Evolutionary conservation across 2,888 invertebrate genomes (phyloP), one percentile per base, ranked within the genome.

Genomic region (Cecidostiba fungosa): DNA sequence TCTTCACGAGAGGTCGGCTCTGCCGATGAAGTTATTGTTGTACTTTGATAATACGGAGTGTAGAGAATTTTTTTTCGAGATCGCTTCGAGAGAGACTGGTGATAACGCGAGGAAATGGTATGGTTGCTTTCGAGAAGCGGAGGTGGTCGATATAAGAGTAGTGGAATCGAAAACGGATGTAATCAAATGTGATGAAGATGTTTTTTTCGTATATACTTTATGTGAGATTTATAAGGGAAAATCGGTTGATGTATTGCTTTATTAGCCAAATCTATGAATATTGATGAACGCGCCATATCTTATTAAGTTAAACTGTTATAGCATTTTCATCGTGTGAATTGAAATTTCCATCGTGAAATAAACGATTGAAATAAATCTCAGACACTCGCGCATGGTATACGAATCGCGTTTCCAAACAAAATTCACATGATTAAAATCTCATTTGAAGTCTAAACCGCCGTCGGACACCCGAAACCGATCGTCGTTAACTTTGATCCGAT

Each of bases 401-500:
- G 16, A 16, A 50, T 14, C 14, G 54, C n/a, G 6, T 8, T 59
- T 23, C 8, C 23, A 43, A 39, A 8, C 54, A 2, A n/a, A 66
- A 29, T 23, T 14, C 66, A 14, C 29, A 23, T 29, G 10, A 66
- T 66, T 66, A 66, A 66, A 66, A 29, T 66, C 66, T 66, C 66
- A 12, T 66, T 29, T 23, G 16, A 66, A 66, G 23, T 29, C 54
- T 6, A 16, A 54, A n/a, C 54, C 29, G 16, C n/a, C 23, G 23
- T n/a, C 54, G n/a, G 62, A n/a, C 23, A 62, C 62, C 23, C 23
- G 62, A 79, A 70, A 70, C 47, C 32, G 54, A 23, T 16, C 4
- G 29, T 39, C 80, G 39, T 70, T 80, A 80, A 73, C 59, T 80
- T 80, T 73, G 16, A 73, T 73, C 72, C 54, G 59, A 80, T 73